A percentile compares a stretch with the other conserved stretches of the same genome.
Conservation (phyloP, 2,888 invertebrate species). For the Galerucella nymphaeae region DNA sequence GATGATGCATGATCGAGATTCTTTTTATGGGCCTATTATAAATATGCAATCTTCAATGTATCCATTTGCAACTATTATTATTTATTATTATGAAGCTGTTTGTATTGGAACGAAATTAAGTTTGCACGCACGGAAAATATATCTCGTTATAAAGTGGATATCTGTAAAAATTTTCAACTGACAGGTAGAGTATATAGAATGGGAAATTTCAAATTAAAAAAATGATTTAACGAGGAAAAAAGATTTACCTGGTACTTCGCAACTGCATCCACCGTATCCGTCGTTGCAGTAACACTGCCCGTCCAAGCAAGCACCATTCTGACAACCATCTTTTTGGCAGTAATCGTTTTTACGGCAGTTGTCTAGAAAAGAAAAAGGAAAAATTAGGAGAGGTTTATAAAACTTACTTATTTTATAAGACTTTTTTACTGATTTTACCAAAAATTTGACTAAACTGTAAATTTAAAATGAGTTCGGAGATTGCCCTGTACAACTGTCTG, state of each 20-base stretch:
- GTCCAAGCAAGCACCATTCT: constrained; percentile 93
- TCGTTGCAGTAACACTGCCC: constrained; percentile 96
- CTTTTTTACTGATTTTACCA: too few species aligned
- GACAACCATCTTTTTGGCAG: constrained; percentile 74
- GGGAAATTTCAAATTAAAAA: background rate
- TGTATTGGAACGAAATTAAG: background rate
- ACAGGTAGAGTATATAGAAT: background rate
- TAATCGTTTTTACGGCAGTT: constrained; percentile 94
- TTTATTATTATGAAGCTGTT: background rate
- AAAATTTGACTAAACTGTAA: too few species aligned
- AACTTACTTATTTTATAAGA: too few species aligned
- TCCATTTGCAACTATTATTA: background rate
- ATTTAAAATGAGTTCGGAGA: background rate
- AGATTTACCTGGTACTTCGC: constrained; percentile 86
- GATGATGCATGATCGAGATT: background rate
- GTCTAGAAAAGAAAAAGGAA: constrained; percentile 70
- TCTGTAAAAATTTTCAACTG: background rate
- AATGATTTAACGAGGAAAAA: background rate
- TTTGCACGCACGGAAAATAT: background rate
- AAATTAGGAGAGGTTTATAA: background rate
- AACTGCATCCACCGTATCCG: constrained; percentile 94
- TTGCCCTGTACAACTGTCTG: background rate
- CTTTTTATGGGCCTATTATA: background rate
- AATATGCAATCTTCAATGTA: background rate
- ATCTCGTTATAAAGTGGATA: background rate